phyloP scores from a whole-genome alignment of 2,113 vertebrate species.

The Semnornis frantzii region DNA sequence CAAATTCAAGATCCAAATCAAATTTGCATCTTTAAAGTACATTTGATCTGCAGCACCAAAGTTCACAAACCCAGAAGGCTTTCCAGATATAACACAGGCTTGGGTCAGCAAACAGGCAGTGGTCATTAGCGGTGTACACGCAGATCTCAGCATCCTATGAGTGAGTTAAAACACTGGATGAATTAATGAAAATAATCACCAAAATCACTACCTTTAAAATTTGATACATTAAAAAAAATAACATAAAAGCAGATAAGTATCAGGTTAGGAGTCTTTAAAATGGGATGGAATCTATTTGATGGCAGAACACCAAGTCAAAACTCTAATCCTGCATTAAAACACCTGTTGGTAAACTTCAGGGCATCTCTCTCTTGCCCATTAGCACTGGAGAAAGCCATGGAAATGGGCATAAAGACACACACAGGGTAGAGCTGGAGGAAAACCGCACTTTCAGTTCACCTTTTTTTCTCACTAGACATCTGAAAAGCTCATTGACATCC shows the following conservation, averaged over 20 bases:
- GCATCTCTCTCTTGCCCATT: too few species aligned
- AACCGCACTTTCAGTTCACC: not conserved
- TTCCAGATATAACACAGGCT: not conserved
- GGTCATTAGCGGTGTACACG: not conserved
- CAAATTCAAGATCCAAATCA: not conserved
- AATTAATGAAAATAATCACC: not conserved
- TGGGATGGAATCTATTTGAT: not conserved
- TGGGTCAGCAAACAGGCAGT: not conserved
- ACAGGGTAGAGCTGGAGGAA: not conserved
- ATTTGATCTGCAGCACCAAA: not conserved
- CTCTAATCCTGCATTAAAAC: not conserved
- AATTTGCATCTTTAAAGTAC: not conserved
- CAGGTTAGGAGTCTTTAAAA: not conserved
- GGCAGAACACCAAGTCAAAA: not conserved
- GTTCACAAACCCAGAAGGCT: not conserved
- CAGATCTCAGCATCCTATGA: not conserved
- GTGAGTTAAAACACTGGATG: not conserved
- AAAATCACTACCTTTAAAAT: not conserved
- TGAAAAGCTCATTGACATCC: not conserved
- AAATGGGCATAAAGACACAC: not conserved
- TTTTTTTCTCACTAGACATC: not conserved
- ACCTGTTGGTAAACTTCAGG: fast-evolving
- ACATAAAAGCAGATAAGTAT: not conserved
- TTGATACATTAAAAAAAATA: not conserved
- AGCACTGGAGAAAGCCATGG: not conserved